Base-by-base conservation (phyloP, 2,113 vertebrate species). In the Pseudorasbora parva region DNA sequence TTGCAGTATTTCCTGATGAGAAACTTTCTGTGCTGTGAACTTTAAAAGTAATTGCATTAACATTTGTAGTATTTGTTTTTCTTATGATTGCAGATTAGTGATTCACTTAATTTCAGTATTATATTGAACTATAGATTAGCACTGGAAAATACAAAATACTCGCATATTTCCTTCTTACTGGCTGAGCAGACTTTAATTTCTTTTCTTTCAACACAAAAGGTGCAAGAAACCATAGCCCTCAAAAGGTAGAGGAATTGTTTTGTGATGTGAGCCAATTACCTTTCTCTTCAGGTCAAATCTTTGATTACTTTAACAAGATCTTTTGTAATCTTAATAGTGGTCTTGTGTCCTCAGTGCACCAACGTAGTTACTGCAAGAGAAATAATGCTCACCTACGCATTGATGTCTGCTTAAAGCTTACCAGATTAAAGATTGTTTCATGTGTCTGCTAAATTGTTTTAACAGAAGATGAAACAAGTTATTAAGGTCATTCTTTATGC, bases 401-500 rank as follows among this genome's bases (percentile, higher is more conserved):
- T 57, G 77, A 80, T 64, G 66, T 23, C 8, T 80, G 41, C 57
- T 80, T 51, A 30, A 78, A 78, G 83, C 57, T 73, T 60, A 45
- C 33, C 56, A 62, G 43, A 74, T 59, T 49, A 60, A 51, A 56
- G 33, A 45, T 59, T 49, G 66, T 47, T 84, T 72, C 76, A 84
- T 47, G 23, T 33, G 2, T 49, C 41, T 25, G 7, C 12, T 71
- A 8, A 84, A 60, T 41, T 11, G 21, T 79, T 62, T 72, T 51
- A 49, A 19, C 25, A n/a, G 8, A 41, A 84, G 49, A 80, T 80
- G 71, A 80, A 80, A 80, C 43, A 41, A 80, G 47, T 72, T 74
- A 37, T 62, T 85, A 73, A 81, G 54, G 83, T 80, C 56, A 80
- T 73, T 81, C 64, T 81, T 73, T 78, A 27, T 33, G 66, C 66